These are phyloP conservation scores for Gila robusta DNA, from an alignment of 2,797 vertebrate species.

Conservation along the genomic window DNA sequence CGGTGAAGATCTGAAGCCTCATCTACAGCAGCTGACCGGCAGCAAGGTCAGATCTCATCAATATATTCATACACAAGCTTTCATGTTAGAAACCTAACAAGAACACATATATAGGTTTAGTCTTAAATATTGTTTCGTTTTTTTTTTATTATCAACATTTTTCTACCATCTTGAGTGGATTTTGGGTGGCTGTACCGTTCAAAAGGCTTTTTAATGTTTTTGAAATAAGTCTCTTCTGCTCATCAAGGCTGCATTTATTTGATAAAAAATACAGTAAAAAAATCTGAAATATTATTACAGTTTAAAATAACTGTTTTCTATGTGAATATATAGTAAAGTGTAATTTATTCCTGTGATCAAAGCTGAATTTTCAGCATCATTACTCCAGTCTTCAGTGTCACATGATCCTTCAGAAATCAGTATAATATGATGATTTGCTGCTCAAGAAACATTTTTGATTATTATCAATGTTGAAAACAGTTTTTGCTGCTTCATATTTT, in stretches of 20 bases:
- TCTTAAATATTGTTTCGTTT: not conserved
- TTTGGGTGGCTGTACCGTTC: not conserved
- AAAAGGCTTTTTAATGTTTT: not conserved
- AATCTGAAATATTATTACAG: not conserved
- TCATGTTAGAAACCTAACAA: not conserved
- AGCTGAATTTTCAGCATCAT: not conserved
- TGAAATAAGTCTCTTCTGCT: not conserved
- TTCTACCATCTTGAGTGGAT: not conserved
- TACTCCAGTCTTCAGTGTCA: constrained; percentile 2
- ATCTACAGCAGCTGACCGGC: constrained; percentile 92
- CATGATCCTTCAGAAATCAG: not conserved
- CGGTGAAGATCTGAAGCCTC: constrained; percentile 92
- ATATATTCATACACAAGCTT: not conserved
- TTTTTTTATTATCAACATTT: not conserved
- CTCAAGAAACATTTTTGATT: no score
- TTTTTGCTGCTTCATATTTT: no score
- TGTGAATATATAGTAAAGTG: fast-evolving
- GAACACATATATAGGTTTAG: not conserved
- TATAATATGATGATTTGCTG: no score
- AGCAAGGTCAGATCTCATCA: constrained; percentile 83
- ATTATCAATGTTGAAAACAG: no score
- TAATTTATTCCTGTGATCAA: not conserved
- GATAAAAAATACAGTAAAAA: not conserved
- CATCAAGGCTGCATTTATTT: not conserved
- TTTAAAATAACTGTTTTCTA: not conserved